A percentile compares a stretch with the other conserved stretches of the same genome.
Evolutionary conservation across 2,113 vertebrate species (phyloP).

Genomic region (Bostrychus sinensis): DNA sequence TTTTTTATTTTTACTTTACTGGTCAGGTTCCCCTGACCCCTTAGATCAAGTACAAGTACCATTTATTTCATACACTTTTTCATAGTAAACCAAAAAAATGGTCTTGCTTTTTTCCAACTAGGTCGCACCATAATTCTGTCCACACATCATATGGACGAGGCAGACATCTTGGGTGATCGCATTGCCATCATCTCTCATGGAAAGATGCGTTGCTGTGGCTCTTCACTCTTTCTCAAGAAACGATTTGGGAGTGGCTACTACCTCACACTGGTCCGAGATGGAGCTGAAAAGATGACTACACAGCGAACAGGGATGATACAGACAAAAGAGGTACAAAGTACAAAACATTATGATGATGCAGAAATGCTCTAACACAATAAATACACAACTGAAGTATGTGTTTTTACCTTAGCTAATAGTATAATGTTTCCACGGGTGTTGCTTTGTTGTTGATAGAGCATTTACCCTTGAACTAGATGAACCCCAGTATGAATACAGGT

Average conservation of each 20-base stretch:
- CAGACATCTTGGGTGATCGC: conserved; percentile 93
- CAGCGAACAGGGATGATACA: conserved; percentile 74
- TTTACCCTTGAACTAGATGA: too few relatives aligned
- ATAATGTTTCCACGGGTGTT: too few relatives aligned
- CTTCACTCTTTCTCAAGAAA: conserved; percentile 95
- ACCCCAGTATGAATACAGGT: too few relatives aligned
- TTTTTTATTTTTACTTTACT: too few relatives aligned
- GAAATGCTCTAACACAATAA: too few relatives aligned
- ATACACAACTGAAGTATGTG: too few relatives aligned
- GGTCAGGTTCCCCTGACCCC: too few relatives aligned
- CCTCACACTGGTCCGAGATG: conserved; percentile 87
- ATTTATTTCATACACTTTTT: too few relatives aligned
- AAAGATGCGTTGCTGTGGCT: conserved; percentile 93
- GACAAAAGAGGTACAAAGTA: conserved; percentile 44
- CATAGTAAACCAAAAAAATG: neutral
- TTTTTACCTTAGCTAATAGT: too few relatives aligned
- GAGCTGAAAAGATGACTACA: conserved; percentile 75
- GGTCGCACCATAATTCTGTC: conserved; percentile 96
- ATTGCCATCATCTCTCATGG: conserved; percentile 97
- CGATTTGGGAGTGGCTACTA: conserved; percentile 95
- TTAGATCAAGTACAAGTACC: too few relatives aligned
- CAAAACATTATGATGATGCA: neutral
- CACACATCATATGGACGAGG: conserved; percentile 98
- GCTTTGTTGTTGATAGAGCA: too few relatives aligned
- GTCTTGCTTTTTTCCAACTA: conserved; percentile 60